Conservation (phyloP, 2,113 vertebrate genomes). For the Stigmatopora argus region DNA sequence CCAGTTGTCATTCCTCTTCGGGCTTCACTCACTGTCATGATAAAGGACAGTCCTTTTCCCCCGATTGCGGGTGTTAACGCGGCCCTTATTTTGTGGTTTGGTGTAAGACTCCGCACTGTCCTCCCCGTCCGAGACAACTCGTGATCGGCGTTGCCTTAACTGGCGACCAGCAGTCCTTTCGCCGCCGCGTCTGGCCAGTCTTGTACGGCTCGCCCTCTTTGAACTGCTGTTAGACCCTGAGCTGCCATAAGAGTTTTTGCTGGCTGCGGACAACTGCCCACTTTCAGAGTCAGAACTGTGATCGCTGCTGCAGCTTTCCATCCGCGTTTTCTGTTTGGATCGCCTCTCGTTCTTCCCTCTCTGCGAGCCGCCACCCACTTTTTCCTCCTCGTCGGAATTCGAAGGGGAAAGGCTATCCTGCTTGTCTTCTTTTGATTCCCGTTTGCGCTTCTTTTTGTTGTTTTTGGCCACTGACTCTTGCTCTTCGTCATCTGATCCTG, state of each 20-base stretch:
- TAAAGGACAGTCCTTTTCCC: conserved; percentile 71
- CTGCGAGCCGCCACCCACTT: conserved; percentile 7
- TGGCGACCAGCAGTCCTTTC: conserved; percentile 32
- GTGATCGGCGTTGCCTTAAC: conserved; percentile 30
- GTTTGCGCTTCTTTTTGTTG: conserved; percentile 38
- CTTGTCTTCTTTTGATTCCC: conserved; percentile 33
- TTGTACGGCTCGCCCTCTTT: conserved; percentile 46
- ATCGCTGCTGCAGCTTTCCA: conserved; percentile 55
- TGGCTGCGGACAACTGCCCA: conserved; percentile 45
- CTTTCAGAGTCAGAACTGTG: conserved; percentile 54
- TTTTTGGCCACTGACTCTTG: conserved; percentile 24
- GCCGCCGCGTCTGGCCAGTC: conserved; percentile 15
- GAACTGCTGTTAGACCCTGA: conserved; percentile 66
- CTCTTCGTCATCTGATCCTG: conserved; percentile 63
- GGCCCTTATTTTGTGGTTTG: conserved; percentile 28
- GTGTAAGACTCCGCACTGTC: conserved; percentile 50
- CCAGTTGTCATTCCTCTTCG: conserved; percentile 53
- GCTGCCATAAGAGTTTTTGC: conserved; percentile 55
- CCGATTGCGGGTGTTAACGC: conserved; percentile 68
- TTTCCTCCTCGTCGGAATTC: conserved; percentile 30
- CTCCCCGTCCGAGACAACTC: conserved; percentile 47
- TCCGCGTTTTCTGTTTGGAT: conserved; percentile 41
- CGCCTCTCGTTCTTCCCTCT: conserved; percentile 5
- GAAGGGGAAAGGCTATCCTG: conserved; percentile 29
- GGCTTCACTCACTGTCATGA: conserved; percentile 72